Percentiles rank a stretch among this genome's conserved stretches.
These are phyloP conservation scores for Pyrrhia umbra DNA, from an alignment of 2,888 invertebrate species.

Conservation along the genomic window DNA sequence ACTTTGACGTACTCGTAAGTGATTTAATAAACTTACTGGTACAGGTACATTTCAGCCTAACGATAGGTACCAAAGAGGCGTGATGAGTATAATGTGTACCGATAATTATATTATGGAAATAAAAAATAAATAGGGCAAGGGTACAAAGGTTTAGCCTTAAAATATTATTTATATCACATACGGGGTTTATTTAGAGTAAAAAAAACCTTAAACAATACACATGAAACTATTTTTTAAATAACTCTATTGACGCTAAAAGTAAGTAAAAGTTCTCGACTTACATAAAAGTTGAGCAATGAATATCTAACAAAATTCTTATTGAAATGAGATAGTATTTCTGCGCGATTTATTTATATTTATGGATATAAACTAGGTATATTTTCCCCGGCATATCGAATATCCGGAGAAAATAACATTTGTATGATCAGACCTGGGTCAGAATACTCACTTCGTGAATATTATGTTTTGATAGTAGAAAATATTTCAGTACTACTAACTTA, in stretches of 20 bases:
- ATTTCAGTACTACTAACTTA: not conserved
- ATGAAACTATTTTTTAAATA: conserved; percentile 13
- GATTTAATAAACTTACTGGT: no score
- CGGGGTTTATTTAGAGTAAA: no score
- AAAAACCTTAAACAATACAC: not conserved
- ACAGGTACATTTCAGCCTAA: no score
- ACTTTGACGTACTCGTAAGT: no score
- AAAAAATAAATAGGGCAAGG: no score
- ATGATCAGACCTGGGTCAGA: conserved; percentile 19
- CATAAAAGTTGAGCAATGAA: conserved; percentile 15
- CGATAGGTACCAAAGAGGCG: no score
- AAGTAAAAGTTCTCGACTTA: conserved; percentile 34
- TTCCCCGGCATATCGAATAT: conserved; percentile 28
- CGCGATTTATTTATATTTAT: conserved; percentile 38
- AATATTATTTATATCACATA: no score
- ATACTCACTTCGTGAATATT: conserved; percentile 14
- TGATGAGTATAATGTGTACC: no score
- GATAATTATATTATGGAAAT: no score
- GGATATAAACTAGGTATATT: conserved; percentile 43
- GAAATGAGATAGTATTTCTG: conserved; percentile 47
- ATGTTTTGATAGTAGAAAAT: conserved; percentile 12
- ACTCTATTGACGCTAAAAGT: not conserved
- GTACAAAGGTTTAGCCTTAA: no score
- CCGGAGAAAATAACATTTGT: conserved; percentile 51
- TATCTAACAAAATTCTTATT: conserved; percentile 47